Evolutionary conservation across 1,140 invertebrate species (phyloP).

Genomic region (Achroia grisella): DNA sequence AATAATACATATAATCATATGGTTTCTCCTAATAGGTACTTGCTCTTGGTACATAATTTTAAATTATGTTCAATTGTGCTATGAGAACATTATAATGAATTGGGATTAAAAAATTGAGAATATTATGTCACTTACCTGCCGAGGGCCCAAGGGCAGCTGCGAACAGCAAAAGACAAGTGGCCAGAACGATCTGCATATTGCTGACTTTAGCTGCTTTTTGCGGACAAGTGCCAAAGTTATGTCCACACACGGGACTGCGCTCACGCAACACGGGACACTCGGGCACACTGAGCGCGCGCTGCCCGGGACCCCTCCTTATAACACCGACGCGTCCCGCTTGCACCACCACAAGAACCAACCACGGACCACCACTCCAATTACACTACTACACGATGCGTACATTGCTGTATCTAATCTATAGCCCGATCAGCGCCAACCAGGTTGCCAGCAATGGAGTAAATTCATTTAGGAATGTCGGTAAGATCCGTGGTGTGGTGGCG

Average conservation of each 20-base stretch:
- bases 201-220: constrained; percentile 18
- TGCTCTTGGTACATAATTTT: no score
- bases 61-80: no score
- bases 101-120: no score
- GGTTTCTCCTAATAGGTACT: no score
- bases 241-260: constrained; percentile 50
- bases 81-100: no score
- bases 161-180: constrained; percentile 57
- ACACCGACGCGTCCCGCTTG: constrained; percentile 61
- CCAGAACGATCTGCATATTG: constrained; percentile 56
- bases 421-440: neutral
- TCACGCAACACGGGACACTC: constrained; percentile 66
- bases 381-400: constrained; percentile 24
- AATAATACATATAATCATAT: no score
- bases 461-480: constrained; percentile 4
- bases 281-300: constrained; percentile 66
- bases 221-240: constrained; percentile 19
- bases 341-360: constrained; percentile 35
- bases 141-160: constrained; percentile 52
- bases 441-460: constrained; percentile 12
- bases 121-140: constrained; percentile 39
- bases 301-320: constrained; percentile 66
- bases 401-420: constrained; percentile 24
- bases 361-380: constrained; percentile 27
- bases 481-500: constrained; percentile 13